Base-by-base conservation (phyloP, 1,140 invertebrate genomes). In the Ladona fulva region DNA sequence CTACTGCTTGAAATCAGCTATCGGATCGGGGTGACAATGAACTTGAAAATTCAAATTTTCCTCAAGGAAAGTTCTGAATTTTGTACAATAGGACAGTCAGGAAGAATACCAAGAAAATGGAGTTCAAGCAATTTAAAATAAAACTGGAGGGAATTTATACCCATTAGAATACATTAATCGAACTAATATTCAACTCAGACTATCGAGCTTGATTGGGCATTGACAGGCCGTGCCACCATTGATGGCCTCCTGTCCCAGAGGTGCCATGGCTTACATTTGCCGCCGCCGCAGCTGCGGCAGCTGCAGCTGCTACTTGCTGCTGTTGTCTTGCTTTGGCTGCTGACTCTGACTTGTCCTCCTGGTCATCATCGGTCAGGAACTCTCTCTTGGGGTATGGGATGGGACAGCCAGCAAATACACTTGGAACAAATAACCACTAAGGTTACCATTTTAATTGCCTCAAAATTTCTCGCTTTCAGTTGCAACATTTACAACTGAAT, bases 361-460 rank as follows among this genome's bases (percentile, higher is more conserved):
- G 96, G 83, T 99, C 96, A 81, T 99, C 97, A 83, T 99, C 97
- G 22, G 95, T 98, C 76, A 99, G 89, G 86, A 99, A 99, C 85
- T 99, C 97, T 82, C 97, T 87, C 86, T 99, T 99, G 0, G 97
- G 97, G 87, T 99, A 99, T 0, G 98, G 98, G 85, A 99, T 99
- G 8, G 94, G 91, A 84, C 93, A 96, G 16, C 95, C 96, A 80
- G 95, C 92, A 86, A 99, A 98, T 22, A 98, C 96, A 87, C 95
- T 95, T 85, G 83, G 83, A 82, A 81, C 80, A 82, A 80, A 79
- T 66, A 78, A 76, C 76, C 73, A 76, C 74, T 81, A 59, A 5
- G n/a, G 66, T 22, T n/a, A 74, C 66, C 77, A 75, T 59, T 66
- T 44, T 19, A 24, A 24, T 42, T 78, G 73, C 10, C 16, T 0